phyloP scores from a whole-genome alignment of 1,140 invertebrate genomes.

The Diorhabda elongata region DNA sequence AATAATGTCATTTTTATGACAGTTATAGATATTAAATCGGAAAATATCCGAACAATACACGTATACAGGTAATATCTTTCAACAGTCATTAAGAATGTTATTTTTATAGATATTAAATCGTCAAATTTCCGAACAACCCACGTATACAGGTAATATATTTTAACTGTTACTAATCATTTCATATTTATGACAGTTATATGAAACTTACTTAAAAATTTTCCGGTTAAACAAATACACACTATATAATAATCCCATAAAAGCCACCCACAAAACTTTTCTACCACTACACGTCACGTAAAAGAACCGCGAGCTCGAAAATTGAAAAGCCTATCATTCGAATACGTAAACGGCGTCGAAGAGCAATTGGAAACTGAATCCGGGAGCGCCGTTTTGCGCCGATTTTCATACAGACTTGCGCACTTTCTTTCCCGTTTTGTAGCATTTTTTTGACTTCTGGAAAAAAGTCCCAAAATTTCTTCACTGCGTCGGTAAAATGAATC shows the following conservation, averaged over 20 bases:
- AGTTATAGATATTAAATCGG: too few relatives aligned
- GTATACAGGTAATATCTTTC: too few relatives aligned
- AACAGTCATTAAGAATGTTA: too few relatives aligned
- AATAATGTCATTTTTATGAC: too few relatives aligned
- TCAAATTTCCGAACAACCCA: too few relatives aligned
- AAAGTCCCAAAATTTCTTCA: constrained; percentile 4
- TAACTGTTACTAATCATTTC: too few relatives aligned
- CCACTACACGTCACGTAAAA: not conserved
- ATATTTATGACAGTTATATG: too few relatives aligned
- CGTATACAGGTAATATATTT: too few relatives aligned
- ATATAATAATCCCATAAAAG: not conserved
- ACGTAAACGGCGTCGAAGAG: not conserved
- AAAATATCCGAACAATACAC: too few relatives aligned
- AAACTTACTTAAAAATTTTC: too few relatives aligned
- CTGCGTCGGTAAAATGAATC: not conserved
- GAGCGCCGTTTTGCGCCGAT: constrained; percentile 8
- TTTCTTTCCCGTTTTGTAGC: not conserved
- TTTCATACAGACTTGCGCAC: not conserved
- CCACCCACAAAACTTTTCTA: not conserved
- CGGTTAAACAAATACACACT: not conserved
- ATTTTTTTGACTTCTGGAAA: constrained; percentile 5
- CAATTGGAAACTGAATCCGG: constrained; percentile 9
- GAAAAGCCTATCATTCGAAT: not conserved
- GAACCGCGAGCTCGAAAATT: not conserved
- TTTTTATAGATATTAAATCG: too few relatives aligned